These are phyloP conservation scores for Holacanthella duospinosa DNA, from an alignment of 2,888 invertebrate genomes.

Conservation along the genomic window DNA sequence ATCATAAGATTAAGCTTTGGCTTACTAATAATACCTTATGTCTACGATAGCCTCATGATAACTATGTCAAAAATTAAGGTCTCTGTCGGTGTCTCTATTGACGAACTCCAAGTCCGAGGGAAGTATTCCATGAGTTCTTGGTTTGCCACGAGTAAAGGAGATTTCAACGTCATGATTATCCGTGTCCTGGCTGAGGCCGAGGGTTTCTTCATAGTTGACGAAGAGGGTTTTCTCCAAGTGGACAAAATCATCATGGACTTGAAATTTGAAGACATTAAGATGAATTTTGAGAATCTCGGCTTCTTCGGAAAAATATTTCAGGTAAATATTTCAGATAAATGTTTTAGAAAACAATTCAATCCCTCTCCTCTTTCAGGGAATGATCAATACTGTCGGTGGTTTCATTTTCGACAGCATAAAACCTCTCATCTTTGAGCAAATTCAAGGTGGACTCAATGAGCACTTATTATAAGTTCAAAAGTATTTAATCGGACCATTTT, in stretches of 20 bases:
- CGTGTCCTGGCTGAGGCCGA: slow-evolving; percentile 58
- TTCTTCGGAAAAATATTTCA: slow-evolving; percentile 57
- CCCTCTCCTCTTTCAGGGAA: slow-evolving; percentile 48
- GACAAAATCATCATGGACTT: slow-evolving; percentile 70
- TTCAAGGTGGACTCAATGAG: slow-evolving; percentile 48
- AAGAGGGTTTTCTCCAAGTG: slow-evolving; percentile 63
- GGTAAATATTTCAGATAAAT: slow-evolving; percentile 21
- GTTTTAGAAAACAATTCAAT: background rate
- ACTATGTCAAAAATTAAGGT: slow-evolving; percentile 49
- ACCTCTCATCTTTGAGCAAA: slow-evolving; percentile 61
- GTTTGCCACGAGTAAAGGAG: slow-evolving; percentile 58
- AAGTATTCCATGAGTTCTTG: slow-evolving; percentile 63
- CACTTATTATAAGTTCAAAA: background rate
- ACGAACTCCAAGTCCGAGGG: slow-evolving; percentile 59
- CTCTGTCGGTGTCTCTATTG: slow-evolving; percentile 59
- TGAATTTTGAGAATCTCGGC: slow-evolving; percentile 73
- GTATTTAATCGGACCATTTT: slow-evolving; percentile 42
- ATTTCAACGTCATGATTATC: slow-evolving; percentile 63
- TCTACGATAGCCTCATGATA: too few relatives aligned
- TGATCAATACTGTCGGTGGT: slow-evolving; percentile 69
- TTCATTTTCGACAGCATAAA: slow-evolving; percentile 78
- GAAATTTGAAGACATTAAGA: slow-evolving; percentile 59
- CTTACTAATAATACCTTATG: too few relatives aligned
- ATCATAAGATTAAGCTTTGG: too few relatives aligned
- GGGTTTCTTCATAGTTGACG: slow-evolving; percentile 59